These are phyloP conservation scores for Antennarius maculatus DNA, from an alignment of 2,797 vertebrate species.

Conservation along the genomic window DNA sequence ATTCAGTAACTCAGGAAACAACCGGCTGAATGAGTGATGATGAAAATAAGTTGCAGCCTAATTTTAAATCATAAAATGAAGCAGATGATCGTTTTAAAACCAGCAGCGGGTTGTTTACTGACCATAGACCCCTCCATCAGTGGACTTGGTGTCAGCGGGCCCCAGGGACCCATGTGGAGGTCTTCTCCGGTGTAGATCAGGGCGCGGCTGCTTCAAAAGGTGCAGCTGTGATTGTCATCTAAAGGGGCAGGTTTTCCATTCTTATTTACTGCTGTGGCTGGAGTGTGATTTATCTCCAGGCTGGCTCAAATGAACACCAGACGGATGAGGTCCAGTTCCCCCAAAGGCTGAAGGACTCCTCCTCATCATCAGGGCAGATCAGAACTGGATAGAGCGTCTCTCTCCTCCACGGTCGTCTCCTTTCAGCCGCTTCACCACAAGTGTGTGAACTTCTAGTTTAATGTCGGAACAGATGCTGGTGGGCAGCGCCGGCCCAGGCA, in stretches of 20 bases:
- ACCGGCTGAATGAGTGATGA: no score
- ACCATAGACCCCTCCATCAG: no score
- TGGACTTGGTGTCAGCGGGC: no score
- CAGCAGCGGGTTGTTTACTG: no score
- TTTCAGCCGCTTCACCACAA: slow-evolving; percentile 3
- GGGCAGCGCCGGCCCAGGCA: slow-evolving; percentile 41
- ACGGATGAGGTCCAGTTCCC: slow-evolving; percentile 68
- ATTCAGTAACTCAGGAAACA: no score
- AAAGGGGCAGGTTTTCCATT: slow-evolving; percentile 67
- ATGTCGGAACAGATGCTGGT: slow-evolving; percentile 53
- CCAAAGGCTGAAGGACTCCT: slow-evolving; percentile 23
- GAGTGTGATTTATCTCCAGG: slow-evolving; percentile 83
- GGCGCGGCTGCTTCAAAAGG: neutral
- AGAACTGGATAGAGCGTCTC: neutral
- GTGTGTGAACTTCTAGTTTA: slow-evolving; percentile 38
- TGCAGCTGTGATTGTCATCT: slow-evolving; percentile 74
- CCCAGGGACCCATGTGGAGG: no score
- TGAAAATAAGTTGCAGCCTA: no score
- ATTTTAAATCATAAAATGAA: no score
- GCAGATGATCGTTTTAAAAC: no score
- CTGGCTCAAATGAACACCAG: slow-evolving; percentile 75
- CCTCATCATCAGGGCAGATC: slow-evolving; percentile 18
- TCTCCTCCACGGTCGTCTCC: slow-evolving; percentile 2
- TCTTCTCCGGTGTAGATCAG: no score
- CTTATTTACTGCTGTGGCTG: slow-evolving; percentile 80